Evolutionary conservation across 2,797 vertebrate species (phyloP), one percentile per base, ranked within the genome.

Genomic region (Megalops cyprinoides): DNA sequence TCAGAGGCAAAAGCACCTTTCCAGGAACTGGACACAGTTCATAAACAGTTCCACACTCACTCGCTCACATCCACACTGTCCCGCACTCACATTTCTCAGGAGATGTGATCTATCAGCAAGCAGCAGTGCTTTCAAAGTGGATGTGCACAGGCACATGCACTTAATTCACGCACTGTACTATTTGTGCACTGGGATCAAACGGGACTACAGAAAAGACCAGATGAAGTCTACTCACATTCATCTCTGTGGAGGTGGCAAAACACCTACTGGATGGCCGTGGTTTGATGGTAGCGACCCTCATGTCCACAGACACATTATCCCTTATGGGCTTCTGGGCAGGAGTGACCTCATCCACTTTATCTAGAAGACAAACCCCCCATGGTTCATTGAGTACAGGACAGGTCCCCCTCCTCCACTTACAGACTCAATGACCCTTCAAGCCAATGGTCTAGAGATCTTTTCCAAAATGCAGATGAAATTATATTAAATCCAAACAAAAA

Each of bases 281-380:
- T 86, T 98, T 98, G 91, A 99, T 98, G n/a, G 97, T 97, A 83
- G 97, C 97, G 81, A 98, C 96, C 91, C 97, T 94, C 28, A 95
- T 96, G 79, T 99, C 97, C 74, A 95, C 84, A 0, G 95, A 93
- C 58, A 95, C 91, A 77, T 92, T 92, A 88, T 97, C 96, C 90
- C 95, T 94, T 80, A 92, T 90, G 49, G 95, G 94, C 94, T 97
- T 99, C 90, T 97, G 92, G 85, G 94, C 93, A 0, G 95, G 95
- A 1, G 95, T 91, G 85, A 95, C 95, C 93, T 99, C 97, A n/a
- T 99, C 97, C 0, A 96, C 93, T 91, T 98, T 99, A 92, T 99
- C 98, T n/a, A 81, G 56, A 4, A 67, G 31, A n/a, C n/a, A n/a
- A n/a, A n/a, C n/a, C n/a, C n/a, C n/a, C n/a, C n/a, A n/a, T n/a